Base-by-base conservation (phyloP, 2,113 vertebrate genomes). In the Labrus mixtus region DNA sequence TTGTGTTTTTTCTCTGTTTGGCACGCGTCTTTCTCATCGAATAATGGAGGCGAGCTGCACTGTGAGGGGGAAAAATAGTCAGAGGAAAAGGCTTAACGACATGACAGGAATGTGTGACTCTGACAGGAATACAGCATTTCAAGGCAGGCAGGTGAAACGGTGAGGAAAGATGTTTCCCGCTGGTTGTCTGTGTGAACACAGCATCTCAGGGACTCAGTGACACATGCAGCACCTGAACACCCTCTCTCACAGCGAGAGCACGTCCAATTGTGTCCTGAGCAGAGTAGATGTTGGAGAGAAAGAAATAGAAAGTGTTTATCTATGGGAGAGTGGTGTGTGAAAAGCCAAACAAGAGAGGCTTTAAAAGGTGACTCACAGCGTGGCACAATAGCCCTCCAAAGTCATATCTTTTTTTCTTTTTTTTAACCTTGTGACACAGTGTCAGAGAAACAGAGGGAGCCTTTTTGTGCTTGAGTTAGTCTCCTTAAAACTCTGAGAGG, bases 101-200 rank as follows among this genome's bases (percentile, higher is more conserved):
- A 51, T 83, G 84, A 82, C 71, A 85, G 87, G 65, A 64, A 60
- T 48, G 63, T 75, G 64, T 53, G 76, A 53, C 62, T 82, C 64
- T 77, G 83, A 59, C 83, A 84, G 79, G 60, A 90, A 66, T 71
- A 60, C 64, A 65, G 68, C 37, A 3, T 79, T 73, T 83, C 55
- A 48, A 86, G 68, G 85, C 72, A 87, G 57, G 73, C 77, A 87
- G 82, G 87, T 88, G 87, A 82, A 76, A 79, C 63, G 41, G 62
- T 29, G 48, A 51, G 66, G 11, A 29, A 83, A 67, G 57, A 69
- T 69, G 66, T 68, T 74, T 73, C 75, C 66, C 12, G 63, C 73
- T 50, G 53, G 57, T 41, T 76, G 69, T 54, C 69, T 81, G 58
- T 16, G 73, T 73, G 62, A 79, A 76, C 68, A 74, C 54, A 33